Percentiles rank a stretch among this genome's conserved stretches.
Conservation (phyloP, 2,113 vertebrate species). For the Ptilonorhynchus violaceus region DNA sequence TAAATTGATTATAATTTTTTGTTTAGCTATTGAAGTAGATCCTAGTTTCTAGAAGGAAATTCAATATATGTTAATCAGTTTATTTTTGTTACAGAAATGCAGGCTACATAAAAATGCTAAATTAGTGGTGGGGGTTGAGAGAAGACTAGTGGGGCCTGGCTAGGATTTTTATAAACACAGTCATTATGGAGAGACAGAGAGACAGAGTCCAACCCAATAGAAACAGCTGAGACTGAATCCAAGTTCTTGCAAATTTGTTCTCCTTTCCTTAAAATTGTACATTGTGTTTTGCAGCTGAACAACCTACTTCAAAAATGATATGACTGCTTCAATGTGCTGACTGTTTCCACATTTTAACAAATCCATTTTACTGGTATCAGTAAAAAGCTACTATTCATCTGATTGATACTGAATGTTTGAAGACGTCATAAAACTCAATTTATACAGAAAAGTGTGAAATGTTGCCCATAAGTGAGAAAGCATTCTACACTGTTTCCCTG, state of each 20-base stretch:
- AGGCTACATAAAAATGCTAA: neutral
- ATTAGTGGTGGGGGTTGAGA: neutral
- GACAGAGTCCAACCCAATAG: neutral
- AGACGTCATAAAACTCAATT: neutral
- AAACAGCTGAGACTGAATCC: neutral
- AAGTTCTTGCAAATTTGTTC: neutral
- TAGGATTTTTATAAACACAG: neutral
- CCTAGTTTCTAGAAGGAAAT: constrained; percentile 36
- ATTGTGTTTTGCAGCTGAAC: neutral
- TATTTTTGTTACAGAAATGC: constrained; percentile 12
- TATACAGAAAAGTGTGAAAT: neutral
- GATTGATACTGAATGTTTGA: neutral
- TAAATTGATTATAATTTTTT: neutral
- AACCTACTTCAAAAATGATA: neutral
- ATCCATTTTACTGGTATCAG: neutral
- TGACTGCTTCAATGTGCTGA: neutral
- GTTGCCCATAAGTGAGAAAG: neutral
- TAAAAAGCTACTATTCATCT: neutral
- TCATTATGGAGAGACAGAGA: neutral
- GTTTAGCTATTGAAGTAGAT: neutral
- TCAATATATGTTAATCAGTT: constrained; percentile 7
- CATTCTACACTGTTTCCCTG: neutral
- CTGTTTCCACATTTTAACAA: neutral
- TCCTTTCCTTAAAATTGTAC: neutral
- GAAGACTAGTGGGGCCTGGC: neutral